Base-by-base conservation (phyloP, 2,113 vertebrate genomes). In the Hemichromis elongatus region DNA sequence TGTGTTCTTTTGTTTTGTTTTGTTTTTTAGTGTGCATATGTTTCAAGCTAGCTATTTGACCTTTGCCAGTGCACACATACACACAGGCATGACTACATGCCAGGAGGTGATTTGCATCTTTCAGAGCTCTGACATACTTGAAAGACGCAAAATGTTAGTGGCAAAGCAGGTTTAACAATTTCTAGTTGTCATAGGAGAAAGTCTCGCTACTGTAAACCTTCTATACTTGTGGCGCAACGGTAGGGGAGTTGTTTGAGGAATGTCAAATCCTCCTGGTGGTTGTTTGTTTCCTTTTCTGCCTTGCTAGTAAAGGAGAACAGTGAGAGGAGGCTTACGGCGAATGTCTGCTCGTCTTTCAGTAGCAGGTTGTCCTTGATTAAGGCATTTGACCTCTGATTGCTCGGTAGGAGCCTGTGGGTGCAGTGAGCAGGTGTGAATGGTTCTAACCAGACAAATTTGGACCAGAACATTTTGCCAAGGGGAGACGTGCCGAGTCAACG, bases 211-310 rank as follows among this genome's bases (percentile, higher is more conserved):
- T 73, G 9, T 70, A 7, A 70, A 47, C 14, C 40, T 70, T 28
- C 3, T 4, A 28, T 47, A 47, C 40, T 47, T 45, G 24, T 28
- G 66, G 40, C 40, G 3, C 24, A 5, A 47, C 0, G 3, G 21
- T 26, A 47, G 14, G 28, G 24, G 0, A 73, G 5, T 47, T 1
- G 24, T 1, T 75, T 4, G 2, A 33, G 6, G 19, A 45, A 24
- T 14, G 61, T 1, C 42, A 5, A 21, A 55, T 9, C 0, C 0
- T 66, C 61, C 0, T 40, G 7, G 35, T 66, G 61, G 19, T 40
- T 40, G 61, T 66, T 66, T 40, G 61, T 66, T 66, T 1, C 24
- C 33, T 40, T 66, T 66, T 40, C 19, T 40, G 61, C 35, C 40
- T 40, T 66, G n/a, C 61, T 35, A 24, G 12, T 9, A 40, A 40